Evolutionary conservation across 2,797 vertebrate species (phyloP).

Genomic region (Pampus argenteus): DNA sequence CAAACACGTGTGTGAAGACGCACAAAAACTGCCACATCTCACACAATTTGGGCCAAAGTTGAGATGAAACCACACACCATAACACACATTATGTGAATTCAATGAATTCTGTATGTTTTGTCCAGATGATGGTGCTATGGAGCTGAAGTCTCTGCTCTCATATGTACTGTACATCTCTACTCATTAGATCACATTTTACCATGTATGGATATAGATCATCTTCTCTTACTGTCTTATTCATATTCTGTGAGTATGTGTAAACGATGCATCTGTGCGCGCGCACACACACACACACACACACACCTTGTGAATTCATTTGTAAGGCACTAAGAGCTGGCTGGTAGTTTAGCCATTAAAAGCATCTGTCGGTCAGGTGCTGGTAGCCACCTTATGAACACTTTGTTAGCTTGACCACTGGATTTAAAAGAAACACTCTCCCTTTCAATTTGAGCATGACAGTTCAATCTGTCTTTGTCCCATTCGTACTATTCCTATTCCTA

Average conservation of each 20-base stretch:
- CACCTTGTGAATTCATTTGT: constrained; percentile 7
- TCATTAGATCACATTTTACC: constrained; percentile 65
- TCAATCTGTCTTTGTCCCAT: constrained; percentile 59
- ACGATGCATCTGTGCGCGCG: constrained; percentile 4
- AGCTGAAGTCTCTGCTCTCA: constrained; percentile 66
- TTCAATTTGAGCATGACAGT: constrained; percentile 71
- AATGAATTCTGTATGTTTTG: constrained; percentile 54
- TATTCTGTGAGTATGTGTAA: neutral
- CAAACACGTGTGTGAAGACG: neutral
- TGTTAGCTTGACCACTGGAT: constrained; percentile 80
- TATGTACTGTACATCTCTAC: constrained; percentile 42
- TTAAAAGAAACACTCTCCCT: constrained; percentile 73
- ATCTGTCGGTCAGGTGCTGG: constrained; percentile 52
- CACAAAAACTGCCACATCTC: constrained; percentile 1
- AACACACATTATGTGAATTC: constrained; percentile 16
- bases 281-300: neutral
- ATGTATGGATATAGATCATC: constrained; percentile 12
- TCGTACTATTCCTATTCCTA: constrained; percentile 54
- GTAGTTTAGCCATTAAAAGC: constrained; percentile 69
- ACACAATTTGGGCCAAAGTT: neutral
- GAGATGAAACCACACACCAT: constrained; percentile 5
- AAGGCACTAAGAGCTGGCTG: constrained; percentile 42
- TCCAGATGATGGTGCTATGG: constrained; percentile 88
- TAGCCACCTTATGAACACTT: constrained; percentile 64
- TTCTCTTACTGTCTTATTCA: constrained; percentile 10